Percentiles rank a stretch among this genome's conserved stretches.
Evolutionary conservation across 2,797 vertebrate genomes (phyloP).

Genomic region (Coilia nasus): DNA sequence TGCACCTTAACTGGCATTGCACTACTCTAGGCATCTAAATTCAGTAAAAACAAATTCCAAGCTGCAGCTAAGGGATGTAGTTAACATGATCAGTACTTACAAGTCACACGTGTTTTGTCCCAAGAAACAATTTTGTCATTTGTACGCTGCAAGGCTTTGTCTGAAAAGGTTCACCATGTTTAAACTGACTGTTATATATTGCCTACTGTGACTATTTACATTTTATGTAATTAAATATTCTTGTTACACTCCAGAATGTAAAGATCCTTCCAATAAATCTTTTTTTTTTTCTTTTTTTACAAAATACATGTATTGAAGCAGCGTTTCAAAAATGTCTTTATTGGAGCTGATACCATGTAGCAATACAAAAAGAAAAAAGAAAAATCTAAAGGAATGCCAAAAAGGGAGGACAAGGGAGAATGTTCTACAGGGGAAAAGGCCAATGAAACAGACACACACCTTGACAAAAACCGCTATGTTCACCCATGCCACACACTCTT

Average conservation of each 20-base stretch:
- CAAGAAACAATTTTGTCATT: neutral
- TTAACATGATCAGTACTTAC: neutral
- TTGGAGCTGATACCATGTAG: conserved; percentile 77
- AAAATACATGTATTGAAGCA: neutral
- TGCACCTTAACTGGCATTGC: neutral
- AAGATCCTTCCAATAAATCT: conserved; percentile 1
- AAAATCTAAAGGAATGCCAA: conserved; percentile 58
- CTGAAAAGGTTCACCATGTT: neutral
- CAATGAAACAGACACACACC: conserved; percentile 8
- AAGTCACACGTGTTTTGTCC: neutral
- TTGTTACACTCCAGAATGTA: conserved; percentile 7
- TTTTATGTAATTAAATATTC: neutral
- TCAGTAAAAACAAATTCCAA: neutral
- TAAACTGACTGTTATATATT: neutral
- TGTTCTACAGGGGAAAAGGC: conserved; percentile 56
- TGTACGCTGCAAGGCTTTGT: neutral
- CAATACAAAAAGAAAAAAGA: conserved; percentile 51
- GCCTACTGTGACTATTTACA: neutral
- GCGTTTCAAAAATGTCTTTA: conserved; percentile 76
- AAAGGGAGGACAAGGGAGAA: conserved; percentile 48
- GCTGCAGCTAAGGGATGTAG: neutral
- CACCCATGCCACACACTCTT: conserved; percentile 36
- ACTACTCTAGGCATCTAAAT: neutral
- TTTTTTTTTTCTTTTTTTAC: neutral
- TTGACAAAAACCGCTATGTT: conserved; percentile 12